phyloP scores from a whole-genome alignment of 2,113 vertebrate genomes.

The Clarias batrachus region DNA sequence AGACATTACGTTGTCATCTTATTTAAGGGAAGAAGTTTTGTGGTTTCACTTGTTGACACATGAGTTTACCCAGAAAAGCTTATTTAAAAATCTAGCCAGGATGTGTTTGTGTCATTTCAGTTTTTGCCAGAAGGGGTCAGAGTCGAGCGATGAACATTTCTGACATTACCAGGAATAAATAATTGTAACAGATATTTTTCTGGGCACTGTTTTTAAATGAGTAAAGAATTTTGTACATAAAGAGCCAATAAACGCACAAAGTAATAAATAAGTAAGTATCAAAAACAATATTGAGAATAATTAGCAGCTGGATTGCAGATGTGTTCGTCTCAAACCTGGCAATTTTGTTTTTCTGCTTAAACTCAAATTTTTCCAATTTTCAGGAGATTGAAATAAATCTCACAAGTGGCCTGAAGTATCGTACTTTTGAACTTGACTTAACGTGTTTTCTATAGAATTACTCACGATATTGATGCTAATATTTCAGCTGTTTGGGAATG shows the following conservation, averaged over 20 bases:
- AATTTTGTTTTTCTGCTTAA: background rate
- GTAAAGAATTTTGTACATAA: background rate
- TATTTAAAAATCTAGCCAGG: background rate
- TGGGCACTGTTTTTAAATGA: background rate
- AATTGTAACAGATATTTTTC: background rate
- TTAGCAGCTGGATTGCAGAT: background rate
- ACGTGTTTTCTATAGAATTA: background rate
- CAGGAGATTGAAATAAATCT: background rate
- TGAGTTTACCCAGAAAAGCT: conserved; percentile 11
- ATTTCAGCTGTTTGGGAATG: background rate
- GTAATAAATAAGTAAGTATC: background rate
- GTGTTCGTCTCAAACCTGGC: background rate
- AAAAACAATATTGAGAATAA: background rate
- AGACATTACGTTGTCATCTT: conserved; percentile 21
- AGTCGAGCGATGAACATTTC: background rate
- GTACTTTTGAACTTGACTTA: background rate
- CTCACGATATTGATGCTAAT: background rate
- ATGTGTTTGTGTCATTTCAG: background rate
- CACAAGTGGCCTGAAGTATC: background rate
- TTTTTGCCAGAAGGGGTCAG: conserved; percentile 42
- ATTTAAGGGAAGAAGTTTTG: conserved; percentile 1
- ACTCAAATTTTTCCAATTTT: background rate
- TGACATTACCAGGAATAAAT: background rate
- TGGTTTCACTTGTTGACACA: conserved; percentile 25
- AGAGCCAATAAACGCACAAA: background rate